Percentiles rank a stretch among this genome's conserved stretches.
Evolutionary conservation across 2,888 invertebrate genomes (phyloP).

Genomic region (Patella pellucida): DNA sequence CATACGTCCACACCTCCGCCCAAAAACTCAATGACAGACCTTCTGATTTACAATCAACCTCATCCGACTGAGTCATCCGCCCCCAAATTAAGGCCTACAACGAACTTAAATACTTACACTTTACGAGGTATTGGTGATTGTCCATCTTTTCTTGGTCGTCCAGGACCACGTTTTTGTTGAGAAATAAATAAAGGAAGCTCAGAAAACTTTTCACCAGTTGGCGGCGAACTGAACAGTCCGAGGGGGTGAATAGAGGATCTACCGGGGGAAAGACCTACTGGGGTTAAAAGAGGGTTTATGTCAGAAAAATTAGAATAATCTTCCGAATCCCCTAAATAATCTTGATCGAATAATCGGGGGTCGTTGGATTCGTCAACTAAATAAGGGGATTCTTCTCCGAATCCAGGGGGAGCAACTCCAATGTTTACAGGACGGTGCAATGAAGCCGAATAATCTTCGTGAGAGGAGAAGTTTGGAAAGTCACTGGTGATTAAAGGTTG

Average conservation of each 20-base stretch:
- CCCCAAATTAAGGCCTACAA: no score
- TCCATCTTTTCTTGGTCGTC: conserved; percentile 84
- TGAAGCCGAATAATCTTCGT: not conserved
- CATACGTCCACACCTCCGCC: no score
- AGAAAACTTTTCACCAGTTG: not conserved
- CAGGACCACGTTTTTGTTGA: conserved; percentile 79
- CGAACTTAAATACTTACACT: conserved; percentile 28
- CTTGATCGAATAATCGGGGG: not conserved
- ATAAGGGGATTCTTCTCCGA: not conserved
- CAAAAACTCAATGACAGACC: no score
- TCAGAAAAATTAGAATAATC: not conserved
- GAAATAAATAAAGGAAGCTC: conserved; percentile 14
- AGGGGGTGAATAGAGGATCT: not conserved
- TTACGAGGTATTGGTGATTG: conserved; percentile 44
- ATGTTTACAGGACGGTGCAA: not conserved
- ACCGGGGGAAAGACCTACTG: not conserved
- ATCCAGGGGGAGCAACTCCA: not conserved
- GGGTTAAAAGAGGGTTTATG: not conserved
- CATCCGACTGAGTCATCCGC: no score
- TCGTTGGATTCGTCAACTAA: conserved; percentile 1
- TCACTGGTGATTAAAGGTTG: not conserved
- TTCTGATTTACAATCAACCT: no score
- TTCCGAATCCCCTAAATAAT: not conserved
- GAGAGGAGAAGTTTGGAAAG: not conserved
- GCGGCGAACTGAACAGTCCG: not conserved